Evolutionary conservation across 2,113 vertebrate species (phyloP).

Genomic region (Ceratotherium simum): DNA sequence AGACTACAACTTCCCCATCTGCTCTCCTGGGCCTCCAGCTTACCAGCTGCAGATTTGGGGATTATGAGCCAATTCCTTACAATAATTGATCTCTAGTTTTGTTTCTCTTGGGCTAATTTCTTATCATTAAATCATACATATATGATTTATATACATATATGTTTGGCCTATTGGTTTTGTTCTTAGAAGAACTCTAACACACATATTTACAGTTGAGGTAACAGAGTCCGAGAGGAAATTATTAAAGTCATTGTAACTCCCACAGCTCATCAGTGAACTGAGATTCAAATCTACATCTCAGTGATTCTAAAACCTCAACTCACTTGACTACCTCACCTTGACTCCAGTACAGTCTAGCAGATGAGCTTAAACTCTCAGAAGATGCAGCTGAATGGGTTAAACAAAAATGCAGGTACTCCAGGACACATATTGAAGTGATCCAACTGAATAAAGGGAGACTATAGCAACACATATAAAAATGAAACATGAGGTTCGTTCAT

Average conservation of each 20-base stretch:
- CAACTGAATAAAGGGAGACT: background rate
- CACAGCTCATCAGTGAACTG: background rate
- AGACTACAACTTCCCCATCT: background rate
- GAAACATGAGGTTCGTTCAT: background rate
- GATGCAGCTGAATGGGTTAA: background rate
- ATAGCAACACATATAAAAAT: background rate
- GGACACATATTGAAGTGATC: background rate
- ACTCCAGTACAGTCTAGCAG: background rate
- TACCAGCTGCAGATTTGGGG: background rate
- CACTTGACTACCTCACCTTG: background rate
- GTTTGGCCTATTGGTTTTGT: background rate
- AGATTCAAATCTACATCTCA: background rate
- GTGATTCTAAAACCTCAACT: background rate
- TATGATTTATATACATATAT: background rate
- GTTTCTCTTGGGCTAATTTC: too few relatives aligned
- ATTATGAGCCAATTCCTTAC: background rate
- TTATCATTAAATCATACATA: too few relatives aligned
- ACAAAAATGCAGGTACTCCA: background rate
- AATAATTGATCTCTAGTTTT: background rate
- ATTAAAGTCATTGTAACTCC: background rate
- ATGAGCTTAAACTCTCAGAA: background rate
- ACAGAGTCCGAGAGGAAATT: background rate
- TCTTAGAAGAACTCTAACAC: background rate
- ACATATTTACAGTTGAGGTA: background rate
- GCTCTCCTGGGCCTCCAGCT: background rate